Conservation (phyloP, 2,113 vertebrate genomes). For the Callaeas wilsoni region DNA sequence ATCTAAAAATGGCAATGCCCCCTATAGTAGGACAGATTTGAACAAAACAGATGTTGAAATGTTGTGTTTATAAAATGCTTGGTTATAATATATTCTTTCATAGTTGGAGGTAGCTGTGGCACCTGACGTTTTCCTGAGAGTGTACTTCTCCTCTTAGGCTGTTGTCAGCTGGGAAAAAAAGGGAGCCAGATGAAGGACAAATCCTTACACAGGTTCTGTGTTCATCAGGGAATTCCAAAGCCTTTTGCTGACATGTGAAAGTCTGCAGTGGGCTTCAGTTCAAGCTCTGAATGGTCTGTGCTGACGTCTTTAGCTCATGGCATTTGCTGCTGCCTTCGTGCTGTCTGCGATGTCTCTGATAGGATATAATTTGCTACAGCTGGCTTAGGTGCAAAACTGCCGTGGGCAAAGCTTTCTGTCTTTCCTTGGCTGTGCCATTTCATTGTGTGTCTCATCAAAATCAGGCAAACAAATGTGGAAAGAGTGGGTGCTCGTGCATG, state of each 20-base stretch:
- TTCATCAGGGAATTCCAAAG: neutral
- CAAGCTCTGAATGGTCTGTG: neutral
- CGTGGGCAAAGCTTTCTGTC: constrained; percentile 7
- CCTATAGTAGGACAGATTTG: neutral
- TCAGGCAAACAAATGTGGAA: constrained; percentile 18
- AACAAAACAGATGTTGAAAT: neutral
- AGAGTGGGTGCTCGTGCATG: neutral
- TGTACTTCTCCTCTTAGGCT: neutral
- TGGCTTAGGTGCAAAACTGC: constrained; percentile 9
- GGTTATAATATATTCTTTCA: neutral
- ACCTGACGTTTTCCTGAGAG: neutral
- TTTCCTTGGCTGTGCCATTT: constrained; percentile 19
- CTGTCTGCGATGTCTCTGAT: neutral
- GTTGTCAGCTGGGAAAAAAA: neutral
- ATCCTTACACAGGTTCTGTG: neutral
- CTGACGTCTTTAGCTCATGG: constrained; percentile 24
- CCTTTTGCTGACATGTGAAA: neutral
- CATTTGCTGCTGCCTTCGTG: neutral
- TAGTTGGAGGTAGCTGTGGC: neutral
- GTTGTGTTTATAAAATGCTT: neutral
- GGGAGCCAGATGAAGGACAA: neutral
- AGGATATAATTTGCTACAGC: constrained; percentile 25
- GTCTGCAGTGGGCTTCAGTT: neutral
- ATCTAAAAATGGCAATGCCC: neutral
- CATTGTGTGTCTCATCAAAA: constrained; percentile 15